A percentile compares a stretch with the other conserved stretches of the same genome.
These are phyloP conservation scores for Oligia latruncula DNA, from an alignment of 2,888 invertebrate species.

Conservation along the genomic window DNA sequence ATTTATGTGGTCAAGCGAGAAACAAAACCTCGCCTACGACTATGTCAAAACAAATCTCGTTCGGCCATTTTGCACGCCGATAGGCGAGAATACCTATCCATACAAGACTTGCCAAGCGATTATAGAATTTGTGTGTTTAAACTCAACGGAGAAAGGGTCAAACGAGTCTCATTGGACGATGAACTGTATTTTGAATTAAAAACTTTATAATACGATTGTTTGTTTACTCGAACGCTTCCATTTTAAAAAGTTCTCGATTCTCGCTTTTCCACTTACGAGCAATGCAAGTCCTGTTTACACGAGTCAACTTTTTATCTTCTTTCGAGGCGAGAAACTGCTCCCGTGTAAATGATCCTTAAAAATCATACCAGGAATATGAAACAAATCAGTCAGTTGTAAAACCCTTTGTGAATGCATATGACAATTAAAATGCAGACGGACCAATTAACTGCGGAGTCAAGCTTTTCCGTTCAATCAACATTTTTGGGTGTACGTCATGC, in stretches of 20 bases:
- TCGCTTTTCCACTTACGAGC: not conserved
- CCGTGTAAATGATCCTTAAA: conserved; percentile 24
- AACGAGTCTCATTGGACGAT: not conserved
- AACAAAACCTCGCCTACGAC: not conserved
- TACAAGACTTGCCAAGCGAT: not conserved
- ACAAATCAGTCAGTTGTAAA: conserved; percentile 46
- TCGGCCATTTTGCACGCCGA: too few relatives aligned
- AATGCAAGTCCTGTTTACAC: not conserved
- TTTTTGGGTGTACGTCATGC: conserved; percentile 38
- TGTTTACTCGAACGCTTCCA: not conserved
- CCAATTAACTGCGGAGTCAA: conserved; percentile 58
- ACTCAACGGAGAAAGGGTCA: not conserved
- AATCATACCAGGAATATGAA: conserved; percentile 40
- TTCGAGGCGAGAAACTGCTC: not conserved
- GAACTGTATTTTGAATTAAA: not conserved
- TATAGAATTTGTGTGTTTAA: not conserved
- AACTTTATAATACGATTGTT: not conserved
- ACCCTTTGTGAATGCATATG: conserved; percentile 46
- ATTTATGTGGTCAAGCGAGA: not conserved
- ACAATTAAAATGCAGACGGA: conserved; percentile 67
- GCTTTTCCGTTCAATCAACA: conserved; percentile 49
- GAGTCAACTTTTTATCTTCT: not conserved
- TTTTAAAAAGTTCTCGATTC: not conserved
- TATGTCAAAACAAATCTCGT: not conserved
- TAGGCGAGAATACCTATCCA: not conserved